Evolutionary conservation across 92 coral and sea anemone species (phyloP).

Genomic region (Palythoa grandis): DNA sequence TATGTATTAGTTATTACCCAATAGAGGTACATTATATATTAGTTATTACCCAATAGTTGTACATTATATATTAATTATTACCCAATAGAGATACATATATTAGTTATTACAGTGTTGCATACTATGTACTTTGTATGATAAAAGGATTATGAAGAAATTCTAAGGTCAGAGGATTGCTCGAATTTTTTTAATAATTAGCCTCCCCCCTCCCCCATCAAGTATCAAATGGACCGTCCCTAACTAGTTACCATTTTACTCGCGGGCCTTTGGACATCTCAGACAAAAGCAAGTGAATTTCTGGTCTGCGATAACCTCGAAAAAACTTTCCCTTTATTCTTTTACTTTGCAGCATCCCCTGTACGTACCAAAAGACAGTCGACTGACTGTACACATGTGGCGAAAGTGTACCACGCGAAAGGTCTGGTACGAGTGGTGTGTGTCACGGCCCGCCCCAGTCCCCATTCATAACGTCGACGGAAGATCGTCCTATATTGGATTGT

Average conservation of each 20-base stretch:
- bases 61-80: too few relatives aligned
- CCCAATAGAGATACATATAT: slow-evolving; percentile 80
- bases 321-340: neutral
- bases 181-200: too few relatives aligned
- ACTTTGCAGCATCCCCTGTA: slow-evolving; percentile 77
- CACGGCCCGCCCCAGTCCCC: slow-evolving; percentile 92
- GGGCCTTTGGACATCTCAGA: too few relatives aligned
- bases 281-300: too few relatives aligned
- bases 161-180: too few relatives aligned
- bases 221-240: too few relatives aligned
- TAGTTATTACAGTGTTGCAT: too few relatives aligned
- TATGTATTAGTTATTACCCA: slow-evolving; percentile 62
- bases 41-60: too few relatives aligned
- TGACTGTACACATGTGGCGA: slow-evolving; percentile 91
- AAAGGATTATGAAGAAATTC: too few relatives aligned
- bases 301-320: neutral
- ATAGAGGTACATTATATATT: slow-evolving; percentile 71
- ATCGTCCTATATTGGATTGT: slow-evolving; percentile 91
- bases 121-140: too few relatives aligned
- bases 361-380: slow-evolving; percentile 71
- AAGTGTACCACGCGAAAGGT: slow-evolving; percentile 88
- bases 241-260: too few relatives aligned
- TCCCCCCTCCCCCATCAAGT: too few relatives aligned
- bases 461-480: slow-evolving; percentile 95
- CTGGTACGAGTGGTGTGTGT: slow-evolving; percentile 99